These are phyloP conservation scores for Zalophus californianus DNA, from an alignment of 2,797 vertebrate species.

Conservation along the genomic window DNA sequence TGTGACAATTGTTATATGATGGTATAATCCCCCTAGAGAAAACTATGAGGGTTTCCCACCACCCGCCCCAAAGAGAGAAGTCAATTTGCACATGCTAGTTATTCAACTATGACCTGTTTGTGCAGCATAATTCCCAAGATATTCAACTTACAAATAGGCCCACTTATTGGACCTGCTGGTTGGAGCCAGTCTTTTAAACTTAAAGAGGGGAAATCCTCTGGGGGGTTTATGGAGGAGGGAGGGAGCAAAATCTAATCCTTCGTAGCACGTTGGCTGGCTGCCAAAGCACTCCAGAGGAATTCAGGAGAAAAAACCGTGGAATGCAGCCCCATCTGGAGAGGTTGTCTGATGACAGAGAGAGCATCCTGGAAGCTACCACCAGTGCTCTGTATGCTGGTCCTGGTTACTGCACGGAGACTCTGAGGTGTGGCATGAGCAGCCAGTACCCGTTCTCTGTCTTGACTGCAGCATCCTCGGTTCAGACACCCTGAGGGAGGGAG, in stretches of 20 bases:
- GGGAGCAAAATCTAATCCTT: constrained; percentile 70
- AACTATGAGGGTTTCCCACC: neutral
- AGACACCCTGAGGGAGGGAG: neutral
- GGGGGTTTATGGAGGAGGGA: constrained; percentile 34
- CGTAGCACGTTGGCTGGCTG: constrained; percentile 54
- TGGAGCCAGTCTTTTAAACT: constrained; percentile 66
- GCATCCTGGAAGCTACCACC: neutral
- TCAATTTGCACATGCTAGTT: constrained; percentile 60
- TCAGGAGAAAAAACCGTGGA: constrained; percentile 41
- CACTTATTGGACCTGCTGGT: constrained; percentile 65
- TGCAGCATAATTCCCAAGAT: constrained; percentile 62
- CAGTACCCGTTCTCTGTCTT: neutral
- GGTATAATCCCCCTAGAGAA: constrained; percentile 50
- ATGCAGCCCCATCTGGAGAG: constrained; percentile 29
- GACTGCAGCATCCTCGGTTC: neutral
- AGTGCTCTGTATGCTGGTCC: fast-evolving
- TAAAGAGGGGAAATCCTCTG: constrained; percentile 61
- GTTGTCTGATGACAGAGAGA: neutral
- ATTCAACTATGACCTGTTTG: constrained; percentile 68
- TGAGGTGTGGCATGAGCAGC: fast-evolving
- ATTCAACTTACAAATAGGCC: constrained; percentile 61
- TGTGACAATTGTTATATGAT: constrained; percentile 65
- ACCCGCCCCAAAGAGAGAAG: constrained; percentile 34
- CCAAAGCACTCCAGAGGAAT: constrained; percentile 64
- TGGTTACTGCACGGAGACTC: fast-evolving